Evolutionary conservation across 2,888 invertebrate species (phyloP), one percentile per base, ranked within the genome.

Genomic region (Lepas anatifera): DNA sequence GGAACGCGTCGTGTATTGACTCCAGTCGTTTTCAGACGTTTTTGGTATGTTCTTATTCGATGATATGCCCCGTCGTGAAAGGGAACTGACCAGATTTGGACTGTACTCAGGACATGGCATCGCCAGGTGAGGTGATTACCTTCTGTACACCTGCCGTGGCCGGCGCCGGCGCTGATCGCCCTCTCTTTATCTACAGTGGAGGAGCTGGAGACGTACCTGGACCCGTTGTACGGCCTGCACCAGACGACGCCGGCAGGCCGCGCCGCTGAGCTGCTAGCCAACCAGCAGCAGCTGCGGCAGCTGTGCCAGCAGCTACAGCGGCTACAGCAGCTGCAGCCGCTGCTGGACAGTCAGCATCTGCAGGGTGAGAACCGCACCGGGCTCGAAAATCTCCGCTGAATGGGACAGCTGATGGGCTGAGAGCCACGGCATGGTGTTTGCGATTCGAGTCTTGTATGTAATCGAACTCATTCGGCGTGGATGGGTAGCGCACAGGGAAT

Each of bases 301-400:
- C n/a, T 39, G 25, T n/a, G 39, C 25, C n/a, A 25, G n/a, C 64
- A 39, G 64, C 64, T 66, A 3, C 25, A 66, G 25, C 3, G 1
- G 3, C 18, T 66, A 1, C n/a, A 25, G 2, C 64, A 66, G 64
- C 64, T 66, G 64, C 16, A 13, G 25, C 64, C 64, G 64, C 64
- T 66, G n/a, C 64, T 66, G 32, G 64, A 66, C 64, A 66, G 64
- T 16, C 25, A 66, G n/a, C 64, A 66, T 27, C n/a, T 66, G 39
- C n/a, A n/a, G 1, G 64, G 64, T 66, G 22, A 11, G 58, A 10
- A 25, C 3, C 48, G n/a, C n/a, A n/a, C n/a, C n/a, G n/a, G n/a
- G n/a, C n/a, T n/a, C n/a, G n/a, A n/a, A n/a, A n/a, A n/a, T n/a
- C n/a, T n/a, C n/a, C n/a, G n/a, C n/a, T n/a, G n/a, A n/a, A n/a